Conservation (phyloP, 1,140 invertebrate genomes). For the Drosophila hydei region DNA sequence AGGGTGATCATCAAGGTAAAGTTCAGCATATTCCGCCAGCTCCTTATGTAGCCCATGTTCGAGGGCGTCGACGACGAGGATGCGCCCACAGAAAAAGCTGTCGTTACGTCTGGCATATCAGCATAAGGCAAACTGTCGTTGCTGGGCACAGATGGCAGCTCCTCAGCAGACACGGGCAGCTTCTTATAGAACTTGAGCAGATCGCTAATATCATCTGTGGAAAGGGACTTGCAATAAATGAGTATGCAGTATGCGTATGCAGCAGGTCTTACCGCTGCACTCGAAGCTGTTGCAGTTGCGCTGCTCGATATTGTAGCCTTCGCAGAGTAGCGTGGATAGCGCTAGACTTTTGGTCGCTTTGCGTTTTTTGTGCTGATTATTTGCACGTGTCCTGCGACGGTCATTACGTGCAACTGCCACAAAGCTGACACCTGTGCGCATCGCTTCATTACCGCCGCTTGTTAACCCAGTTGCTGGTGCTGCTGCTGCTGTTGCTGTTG, state of each 20-base stretch:
- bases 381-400: conserved; percentile 61
- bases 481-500: conserved; percentile 14
- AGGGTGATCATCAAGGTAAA: conserved; percentile 81
- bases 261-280: conserved; percentile 69
- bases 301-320: conserved; percentile 83
- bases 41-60: conserved; percentile 78
- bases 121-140: conserved; percentile 23
- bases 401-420: conserved; percentile 61
- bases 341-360: conserved; percentile 69
- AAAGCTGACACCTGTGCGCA: conserved; percentile 62
- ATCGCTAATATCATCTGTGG: conserved; percentile 79
- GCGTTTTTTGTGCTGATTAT: conserved; percentile 69
- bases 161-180: conserved; percentile 50
- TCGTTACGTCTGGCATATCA: conserved; percentile 39
- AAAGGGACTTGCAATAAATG: background rate
- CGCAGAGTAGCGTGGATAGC: conserved; percentile 76
- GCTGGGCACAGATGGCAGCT: conserved; percentile 31
- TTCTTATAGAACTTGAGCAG: conserved; percentile 82
- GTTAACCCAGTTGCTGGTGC: conserved; percentile 35
- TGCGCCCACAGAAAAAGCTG: conserved; percentile 22
- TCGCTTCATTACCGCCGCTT: conserved; percentile 65
- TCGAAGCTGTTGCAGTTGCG: conserved; percentile 83
- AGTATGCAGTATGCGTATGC: background rate
- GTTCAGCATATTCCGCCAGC: conserved; percentile 74
- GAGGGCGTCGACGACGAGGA: conserved; percentile 61